Conservation (phyloP, 2,888 invertebrate species). For the Ophion slaviceki region DNA sequence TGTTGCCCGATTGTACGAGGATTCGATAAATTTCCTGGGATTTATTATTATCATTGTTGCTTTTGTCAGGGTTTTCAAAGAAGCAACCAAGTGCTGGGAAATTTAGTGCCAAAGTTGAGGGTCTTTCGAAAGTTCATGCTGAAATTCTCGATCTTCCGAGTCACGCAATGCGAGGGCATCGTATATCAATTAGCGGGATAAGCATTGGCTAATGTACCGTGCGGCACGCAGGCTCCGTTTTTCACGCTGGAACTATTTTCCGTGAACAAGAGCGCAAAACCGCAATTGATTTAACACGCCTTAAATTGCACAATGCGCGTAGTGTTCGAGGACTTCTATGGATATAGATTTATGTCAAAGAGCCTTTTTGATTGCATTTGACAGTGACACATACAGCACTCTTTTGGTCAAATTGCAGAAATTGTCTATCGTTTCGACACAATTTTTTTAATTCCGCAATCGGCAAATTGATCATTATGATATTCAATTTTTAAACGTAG, state of each 20-base stretch:
- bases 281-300: slow-evolving; percentile 10
- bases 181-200: slow-evolving; percentile 71
- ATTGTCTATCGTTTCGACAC: background rate
- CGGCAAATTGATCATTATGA: slow-evolving; percentile 17
- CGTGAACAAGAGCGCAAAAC: slow-evolving; percentile 3
- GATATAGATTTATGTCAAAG: background rate
- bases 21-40: background rate
- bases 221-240: slow-evolving; percentile 22
- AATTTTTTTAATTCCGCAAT: slow-evolving; percentile 7
- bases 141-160: slow-evolving; percentile 55
- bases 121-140: slow-evolving; percentile 29
- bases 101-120: slow-evolving; percentile 15
- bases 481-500: background rate
- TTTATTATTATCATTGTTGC: slow-evolving; percentile 4
- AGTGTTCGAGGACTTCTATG: background rate
- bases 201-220: slow-evolving; percentile 65
- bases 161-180: slow-evolving; percentile 64
- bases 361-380: background rate
- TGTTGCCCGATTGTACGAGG: background rate
- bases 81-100: background rate
- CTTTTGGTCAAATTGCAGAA: too few species aligned
- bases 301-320: background rate
- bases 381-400: too few species aligned
- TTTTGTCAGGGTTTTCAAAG: background rate
- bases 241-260: slow-evolving; percentile 6